These are phyloP conservation scores for Chalcosyrphus nemorum DNA, from an alignment of 2,888 invertebrate species.

Conservation along the genomic window DNA sequence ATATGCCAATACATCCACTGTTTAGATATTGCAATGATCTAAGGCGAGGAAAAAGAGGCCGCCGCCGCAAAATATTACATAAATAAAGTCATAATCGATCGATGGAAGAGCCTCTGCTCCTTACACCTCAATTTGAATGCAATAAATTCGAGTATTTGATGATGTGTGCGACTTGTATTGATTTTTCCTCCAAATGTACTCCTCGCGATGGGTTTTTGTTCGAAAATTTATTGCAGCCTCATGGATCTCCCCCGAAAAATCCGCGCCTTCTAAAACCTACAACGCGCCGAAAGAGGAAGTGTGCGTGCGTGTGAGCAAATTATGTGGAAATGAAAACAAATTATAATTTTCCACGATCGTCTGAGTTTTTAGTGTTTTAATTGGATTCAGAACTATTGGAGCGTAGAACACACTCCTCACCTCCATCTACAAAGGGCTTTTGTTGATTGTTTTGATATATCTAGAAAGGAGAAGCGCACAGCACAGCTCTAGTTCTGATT, in stretches of 20 bases:
- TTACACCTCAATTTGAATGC: constrained; percentile 2
- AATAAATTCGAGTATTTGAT: constrained; percentile 39
- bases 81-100: constrained; percentile 35
- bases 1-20: not conserved
- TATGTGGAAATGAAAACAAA: constrained; percentile 38
- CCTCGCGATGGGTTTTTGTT: no score
- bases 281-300: not conserved
- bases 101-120: not conserved
- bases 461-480: not conserved
- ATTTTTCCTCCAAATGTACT: not conserved
- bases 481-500: not conserved
- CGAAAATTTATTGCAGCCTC: constrained; percentile 14
- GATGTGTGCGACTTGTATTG: constrained; percentile 17
- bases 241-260: not conserved
- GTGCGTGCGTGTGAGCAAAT: constrained; percentile 1
- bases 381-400: not conserved
- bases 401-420: not conserved
- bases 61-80: constrained; percentile 4
- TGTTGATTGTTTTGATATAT: constrained; percentile 22
- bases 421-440: not conserved
- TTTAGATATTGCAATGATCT: constrained; percentile 21
- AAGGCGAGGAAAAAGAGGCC: not conserved
- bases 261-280: not conserved
- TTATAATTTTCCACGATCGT: constrained; percentile 23
- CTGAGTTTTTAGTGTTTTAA: constrained; percentile 3